Evolutionary conservation across 2,113 vertebrate species (phyloP).

Genomic region (Brachypteracias leptosomus): DNA sequence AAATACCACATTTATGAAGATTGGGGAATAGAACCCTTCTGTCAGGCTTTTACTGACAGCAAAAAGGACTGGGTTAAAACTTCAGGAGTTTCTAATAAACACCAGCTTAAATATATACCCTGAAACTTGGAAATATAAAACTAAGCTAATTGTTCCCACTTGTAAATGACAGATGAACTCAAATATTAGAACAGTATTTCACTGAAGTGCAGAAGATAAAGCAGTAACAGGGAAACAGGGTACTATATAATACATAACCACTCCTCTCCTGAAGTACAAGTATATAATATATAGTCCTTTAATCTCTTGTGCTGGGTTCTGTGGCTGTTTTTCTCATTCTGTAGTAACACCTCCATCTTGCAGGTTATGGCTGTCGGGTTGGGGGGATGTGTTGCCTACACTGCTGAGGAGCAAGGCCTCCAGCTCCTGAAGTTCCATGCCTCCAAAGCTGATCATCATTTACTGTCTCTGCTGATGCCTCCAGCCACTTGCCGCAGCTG

Average conservation of each 20-base stretch:
- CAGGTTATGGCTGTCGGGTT: neutral
- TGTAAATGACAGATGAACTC: neutral
- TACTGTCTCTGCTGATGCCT: neutral
- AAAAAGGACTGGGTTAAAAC: neutral
- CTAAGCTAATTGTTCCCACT: neutral
- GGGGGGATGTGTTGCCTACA: neutral
- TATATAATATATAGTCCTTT: neutral
- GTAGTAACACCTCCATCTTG: neutral
- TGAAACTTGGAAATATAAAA: neutral
- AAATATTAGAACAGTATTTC: neutral
- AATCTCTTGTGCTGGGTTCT: neutral
- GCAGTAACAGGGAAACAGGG: neutral
- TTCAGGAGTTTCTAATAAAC: neutral
- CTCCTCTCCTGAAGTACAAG: neutral
- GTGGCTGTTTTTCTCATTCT: neutral
- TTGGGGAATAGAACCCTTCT: neutral
- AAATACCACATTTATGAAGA: neutral
- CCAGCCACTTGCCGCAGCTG: fast-evolving
- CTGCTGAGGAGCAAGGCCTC: neutral
- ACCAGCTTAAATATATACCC: neutral
- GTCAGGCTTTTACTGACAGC: neutral
- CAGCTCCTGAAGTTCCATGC: neutral
- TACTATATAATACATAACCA: neutral
- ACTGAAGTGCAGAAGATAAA: neutral
- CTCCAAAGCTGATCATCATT: neutral